Conservation (phyloP, 2,113 vertebrate species). For the Nothoprocta pentlandii region DNA sequence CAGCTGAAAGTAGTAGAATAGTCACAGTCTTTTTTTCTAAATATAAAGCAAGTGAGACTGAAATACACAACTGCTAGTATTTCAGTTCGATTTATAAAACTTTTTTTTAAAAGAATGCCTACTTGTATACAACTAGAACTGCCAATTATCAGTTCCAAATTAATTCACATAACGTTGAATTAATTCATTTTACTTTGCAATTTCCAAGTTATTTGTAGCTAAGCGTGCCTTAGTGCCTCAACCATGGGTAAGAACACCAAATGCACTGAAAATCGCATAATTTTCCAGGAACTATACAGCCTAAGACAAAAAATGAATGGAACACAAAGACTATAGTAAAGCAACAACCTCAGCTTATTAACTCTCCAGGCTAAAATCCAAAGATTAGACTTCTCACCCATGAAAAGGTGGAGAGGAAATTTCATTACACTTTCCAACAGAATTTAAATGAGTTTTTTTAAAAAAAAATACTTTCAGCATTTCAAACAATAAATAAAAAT, state of each 20-base stretch:
- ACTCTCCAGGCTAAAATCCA: not conserved
- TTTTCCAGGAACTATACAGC: not conserved
- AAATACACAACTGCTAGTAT: conserved; percentile 21
- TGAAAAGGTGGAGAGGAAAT: too few species aligned
- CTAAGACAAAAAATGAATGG: not conserved
- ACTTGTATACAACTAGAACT: not conserved
- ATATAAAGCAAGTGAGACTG: conserved; percentile 53
- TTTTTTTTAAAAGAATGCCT: not conserved
- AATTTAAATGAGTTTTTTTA: not conserved
- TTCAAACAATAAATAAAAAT: not conserved
- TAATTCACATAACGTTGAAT: not conserved
- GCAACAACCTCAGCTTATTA: not conserved
- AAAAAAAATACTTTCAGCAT: not conserved
- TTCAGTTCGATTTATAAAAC: conserved; percentile 43
- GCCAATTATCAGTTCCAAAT: not conserved
- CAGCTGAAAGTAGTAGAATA: conserved; percentile 61
- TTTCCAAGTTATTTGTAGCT: not conserved
- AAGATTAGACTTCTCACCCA: too few species aligned
- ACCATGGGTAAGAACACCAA: not conserved
- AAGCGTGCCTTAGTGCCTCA: not conserved
- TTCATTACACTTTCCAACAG: not conserved
- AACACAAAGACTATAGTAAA: not conserved
- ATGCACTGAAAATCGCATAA: fast-evolving
- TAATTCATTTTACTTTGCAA: not conserved
- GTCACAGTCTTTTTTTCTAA: conserved; percentile 26